Conservation (phyloP, 2,797 vertebrate species). For the Chrosomus eos region DNA sequence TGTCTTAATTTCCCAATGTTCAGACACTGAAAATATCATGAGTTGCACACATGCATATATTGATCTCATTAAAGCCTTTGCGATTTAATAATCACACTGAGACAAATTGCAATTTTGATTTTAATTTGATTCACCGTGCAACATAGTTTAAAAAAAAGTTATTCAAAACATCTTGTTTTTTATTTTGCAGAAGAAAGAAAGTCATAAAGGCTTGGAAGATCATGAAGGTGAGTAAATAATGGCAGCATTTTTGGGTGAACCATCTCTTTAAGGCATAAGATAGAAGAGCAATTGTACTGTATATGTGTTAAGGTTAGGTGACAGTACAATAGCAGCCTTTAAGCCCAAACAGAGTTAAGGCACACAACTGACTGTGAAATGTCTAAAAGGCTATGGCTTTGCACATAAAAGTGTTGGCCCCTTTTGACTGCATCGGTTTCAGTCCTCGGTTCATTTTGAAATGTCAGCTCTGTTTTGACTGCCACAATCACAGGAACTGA, state of each 20-base stretch:
- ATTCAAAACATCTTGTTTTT: neutral
- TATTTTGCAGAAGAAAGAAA: neutral
- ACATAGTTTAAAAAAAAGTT: neutral
- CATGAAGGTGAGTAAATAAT: neutral
- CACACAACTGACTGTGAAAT: slow-evolving; percentile 21
- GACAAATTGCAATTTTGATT: neutral
- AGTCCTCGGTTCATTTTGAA: slow-evolving; percentile 51
- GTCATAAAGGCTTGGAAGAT: neutral
- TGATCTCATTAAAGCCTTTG: neutral
- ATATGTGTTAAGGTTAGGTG: slow-evolving; percentile 19
- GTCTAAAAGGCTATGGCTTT: slow-evolving; percentile 46
- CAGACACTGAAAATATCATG: neutral
- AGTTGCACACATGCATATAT: neutral
- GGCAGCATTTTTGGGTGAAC: neutral
- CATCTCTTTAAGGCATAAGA: neutral
- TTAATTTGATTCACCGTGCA: neutral
- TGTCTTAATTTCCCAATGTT: neutral
- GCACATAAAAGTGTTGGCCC: slow-evolving; percentile 45
- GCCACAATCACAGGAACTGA: slow-evolving; percentile 41
- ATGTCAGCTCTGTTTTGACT: slow-evolving; percentile 58
- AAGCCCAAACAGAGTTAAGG: slow-evolving; percentile 9
- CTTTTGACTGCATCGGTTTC: slow-evolving; percentile 51
- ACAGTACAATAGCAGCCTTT: slow-evolving; percentile 30
- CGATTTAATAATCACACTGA: neutral
- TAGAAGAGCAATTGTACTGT: neutral